Evolutionary conservation across 2,113 vertebrate species (phyloP).

Genomic region (Haemorhous mexicanus): DNA sequence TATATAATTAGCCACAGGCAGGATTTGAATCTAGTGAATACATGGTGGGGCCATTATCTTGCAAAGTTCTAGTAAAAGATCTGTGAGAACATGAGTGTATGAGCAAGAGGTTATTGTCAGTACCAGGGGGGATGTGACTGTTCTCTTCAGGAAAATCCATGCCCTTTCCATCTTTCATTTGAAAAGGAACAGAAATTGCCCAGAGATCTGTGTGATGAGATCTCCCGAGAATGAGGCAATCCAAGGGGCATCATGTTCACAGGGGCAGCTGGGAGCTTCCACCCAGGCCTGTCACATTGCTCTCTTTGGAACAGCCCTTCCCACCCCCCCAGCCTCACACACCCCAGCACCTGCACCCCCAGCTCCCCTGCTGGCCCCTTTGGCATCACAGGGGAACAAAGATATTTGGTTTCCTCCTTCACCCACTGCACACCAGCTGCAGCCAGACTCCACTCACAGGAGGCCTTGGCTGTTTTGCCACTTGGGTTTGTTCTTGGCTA

Average conservation of each 20-base stretch:
- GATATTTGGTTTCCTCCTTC: rapidly evolving
- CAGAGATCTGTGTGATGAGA: background rate
- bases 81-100: background rate
- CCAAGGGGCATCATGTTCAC: background rate
- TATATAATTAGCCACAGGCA: background rate
- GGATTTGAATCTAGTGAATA: background rate
- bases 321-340: rapidly evolving
- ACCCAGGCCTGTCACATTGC: rapidly evolving
- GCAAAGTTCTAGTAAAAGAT: background rate
- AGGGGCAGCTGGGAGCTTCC: background rate
- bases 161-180: background rate
- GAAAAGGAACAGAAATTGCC: background rate
- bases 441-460: background rate
- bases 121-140: background rate
- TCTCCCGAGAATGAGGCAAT: background rate
- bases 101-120: background rate
- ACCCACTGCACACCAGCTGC: background rate
- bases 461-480: background rate
- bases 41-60: background rate
- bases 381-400: background rate
- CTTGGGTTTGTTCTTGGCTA: background rate
- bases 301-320: background rate
- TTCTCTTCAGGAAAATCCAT: background rate
- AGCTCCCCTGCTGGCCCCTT: background rate
- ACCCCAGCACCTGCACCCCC: background rate